Conservation (phyloP, 1,140 invertebrate genomes). For the Drosophila albomicans region DNA sequence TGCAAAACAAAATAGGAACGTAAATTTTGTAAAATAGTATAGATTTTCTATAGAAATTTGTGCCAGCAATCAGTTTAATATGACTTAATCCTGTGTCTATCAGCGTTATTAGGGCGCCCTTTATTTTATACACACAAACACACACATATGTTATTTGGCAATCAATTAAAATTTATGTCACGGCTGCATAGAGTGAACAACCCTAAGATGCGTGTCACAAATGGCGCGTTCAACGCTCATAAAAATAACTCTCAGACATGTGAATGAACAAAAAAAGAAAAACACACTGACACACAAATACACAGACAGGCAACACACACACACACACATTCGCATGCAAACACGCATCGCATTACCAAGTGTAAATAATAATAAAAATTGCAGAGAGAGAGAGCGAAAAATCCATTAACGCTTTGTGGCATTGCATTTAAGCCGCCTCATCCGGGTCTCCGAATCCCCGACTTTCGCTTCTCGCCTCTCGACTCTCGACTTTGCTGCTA, state of each 20-base stretch:
- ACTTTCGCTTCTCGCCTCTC: not conserved
- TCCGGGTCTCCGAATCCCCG: constrained; percentile 45
- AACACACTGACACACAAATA: constrained; percentile 13
- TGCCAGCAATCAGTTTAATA: not conserved
- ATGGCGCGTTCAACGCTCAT: constrained; percentile 23
- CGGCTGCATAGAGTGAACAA: constrained; percentile 30
- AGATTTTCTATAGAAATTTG: constrained; percentile 2
- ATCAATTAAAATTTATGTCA: constrained; percentile 46
- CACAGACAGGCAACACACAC: constrained; percentile 20
- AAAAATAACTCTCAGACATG: constrained; percentile 49
- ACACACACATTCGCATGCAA: constrained; percentile 40
- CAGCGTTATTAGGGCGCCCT: constrained; percentile 11
- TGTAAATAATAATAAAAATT: constrained; percentile 76
- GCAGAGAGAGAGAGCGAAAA: constrained; percentile 49
- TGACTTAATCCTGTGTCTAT: constrained; percentile 37
- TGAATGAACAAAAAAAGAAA: constrained; percentile 1
- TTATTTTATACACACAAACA: constrained; percentile 28
- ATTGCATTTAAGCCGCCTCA: constrained; percentile 73
- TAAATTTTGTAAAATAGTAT: not conserved
- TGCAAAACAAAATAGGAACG: too few relatives aligned
- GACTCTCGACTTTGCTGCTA: constrained; percentile 34
- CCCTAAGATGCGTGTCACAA: constrained; percentile 37
- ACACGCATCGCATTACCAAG: constrained; percentile 61
- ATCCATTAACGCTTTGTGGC: constrained; percentile 80
- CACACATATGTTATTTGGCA: constrained; percentile 51